phyloP scores from a whole-genome alignment of 2,888 invertebrate genomes.

The Hyles lineata region DNA sequence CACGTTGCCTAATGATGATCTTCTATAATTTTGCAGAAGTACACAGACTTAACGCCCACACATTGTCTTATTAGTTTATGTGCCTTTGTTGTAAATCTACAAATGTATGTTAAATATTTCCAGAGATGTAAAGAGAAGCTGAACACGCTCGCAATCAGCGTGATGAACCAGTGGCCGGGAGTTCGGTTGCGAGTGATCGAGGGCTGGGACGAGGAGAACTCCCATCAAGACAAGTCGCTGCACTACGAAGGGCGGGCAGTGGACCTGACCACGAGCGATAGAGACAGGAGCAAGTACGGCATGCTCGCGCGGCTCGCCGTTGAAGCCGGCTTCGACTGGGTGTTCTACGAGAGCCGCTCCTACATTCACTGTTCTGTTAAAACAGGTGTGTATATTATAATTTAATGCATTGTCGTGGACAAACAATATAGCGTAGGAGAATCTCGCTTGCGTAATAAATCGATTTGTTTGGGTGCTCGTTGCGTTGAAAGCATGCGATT shows the following conservation, averaged over 20 bases:
- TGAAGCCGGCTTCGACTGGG: constrained; percentile 99
- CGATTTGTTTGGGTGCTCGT: constrained; percentile 23
- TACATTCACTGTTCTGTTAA: constrained; percentile 99
- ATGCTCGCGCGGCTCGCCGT: constrained; percentile 98
- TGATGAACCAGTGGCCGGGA: constrained; percentile 99
- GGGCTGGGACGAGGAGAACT: constrained; percentile 96
- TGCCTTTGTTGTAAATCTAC: no score
- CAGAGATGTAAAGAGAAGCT: constrained; percentile 98
- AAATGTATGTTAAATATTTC: constrained; percentile 60
- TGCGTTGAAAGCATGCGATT: constrained; percentile 10
- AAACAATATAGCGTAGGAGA: constrained; percentile 24
- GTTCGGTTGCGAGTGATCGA: constrained; percentile 96
- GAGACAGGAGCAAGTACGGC: constrained; percentile 96
- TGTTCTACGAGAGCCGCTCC: constrained; percentile 96
- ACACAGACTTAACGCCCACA: no score
- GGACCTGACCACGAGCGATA: constrained; percentile 97
- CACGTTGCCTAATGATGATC: no score
- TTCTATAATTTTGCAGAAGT: no score
- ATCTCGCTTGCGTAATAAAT: constrained; percentile 21
- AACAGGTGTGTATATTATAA: constrained; percentile 89
- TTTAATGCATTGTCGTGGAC: constrained; percentile 12
- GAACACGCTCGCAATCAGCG: constrained; percentile 96
- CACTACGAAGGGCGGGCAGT: constrained; percentile 99
- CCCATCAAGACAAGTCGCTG: constrained; percentile 91
- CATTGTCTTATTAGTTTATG: no score